A percentile compares a stretch with the other conserved stretches of the same genome.
These are phyloP conservation scores for Pristionchus exspectatus DNA, from an alignment of 2,888 invertebrate genomes.

Conservation along the genomic window DNA sequence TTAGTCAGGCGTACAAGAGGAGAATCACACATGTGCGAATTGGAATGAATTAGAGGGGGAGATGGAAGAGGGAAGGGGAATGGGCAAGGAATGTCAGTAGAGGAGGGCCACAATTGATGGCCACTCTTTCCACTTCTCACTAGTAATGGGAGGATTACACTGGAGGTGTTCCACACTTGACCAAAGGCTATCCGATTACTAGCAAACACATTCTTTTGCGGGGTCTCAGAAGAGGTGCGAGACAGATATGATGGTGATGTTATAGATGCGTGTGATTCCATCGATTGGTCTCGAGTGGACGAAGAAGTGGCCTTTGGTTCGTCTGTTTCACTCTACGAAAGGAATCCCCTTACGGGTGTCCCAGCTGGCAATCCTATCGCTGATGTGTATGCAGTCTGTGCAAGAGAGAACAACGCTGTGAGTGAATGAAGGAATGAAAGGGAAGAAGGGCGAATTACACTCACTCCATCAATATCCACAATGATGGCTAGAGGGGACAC, in stretches of 20 bases:
- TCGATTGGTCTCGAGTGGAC: conserved; percentile 82
- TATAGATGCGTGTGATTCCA: conserved; percentile 39
- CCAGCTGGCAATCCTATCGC: conserved; percentile 87
- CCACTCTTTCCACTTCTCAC: conserved; percentile 28
- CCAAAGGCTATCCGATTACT: conserved; percentile 32
- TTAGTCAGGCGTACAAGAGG: conserved; percentile 3
- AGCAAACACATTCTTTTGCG: conserved; percentile 3
- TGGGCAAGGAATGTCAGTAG: neutral
- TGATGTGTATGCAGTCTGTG: conserved; percentile 88
- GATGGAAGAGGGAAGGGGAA: neutral
- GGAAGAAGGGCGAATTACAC: conserved; percentile 17
- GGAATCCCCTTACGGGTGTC: conserved; percentile 87
- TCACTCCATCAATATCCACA: neutral
- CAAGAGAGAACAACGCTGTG: conserved; percentile 84
- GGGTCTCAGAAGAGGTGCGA: neutral
- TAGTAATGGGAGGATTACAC: conserved; percentile 32
- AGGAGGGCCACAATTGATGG: conserved; percentile 7
- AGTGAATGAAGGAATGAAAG: conserved; percentile 18
- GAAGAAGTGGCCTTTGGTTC: conserved; percentile 85
- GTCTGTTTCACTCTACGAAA: conserved; percentile 89
- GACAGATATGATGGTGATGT: neutral
- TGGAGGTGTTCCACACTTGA: conserved; percentile 28
- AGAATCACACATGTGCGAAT: conserved; percentile 31
- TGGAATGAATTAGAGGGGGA: conserved; percentile 40
- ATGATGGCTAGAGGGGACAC: neutral